Evolutionary conservation across 2,888 invertebrate species (phyloP).

Genomic region (Yponomeuta cagnagella): DNA sequence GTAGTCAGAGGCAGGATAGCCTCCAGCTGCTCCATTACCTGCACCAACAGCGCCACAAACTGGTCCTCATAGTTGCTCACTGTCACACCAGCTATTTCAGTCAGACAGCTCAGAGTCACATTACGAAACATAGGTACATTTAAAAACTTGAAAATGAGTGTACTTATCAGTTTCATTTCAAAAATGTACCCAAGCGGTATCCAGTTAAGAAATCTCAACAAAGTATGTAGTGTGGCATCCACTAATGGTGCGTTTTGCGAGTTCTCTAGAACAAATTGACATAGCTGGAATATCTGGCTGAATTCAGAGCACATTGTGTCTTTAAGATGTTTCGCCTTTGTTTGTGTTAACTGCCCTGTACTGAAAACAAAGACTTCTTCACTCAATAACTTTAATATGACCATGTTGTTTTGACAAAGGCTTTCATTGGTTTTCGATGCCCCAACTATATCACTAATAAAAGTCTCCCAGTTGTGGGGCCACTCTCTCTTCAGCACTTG

Average conservation of each 20-base stretch:
- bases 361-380: constrained; percentile 99
- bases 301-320: constrained; percentile 99
- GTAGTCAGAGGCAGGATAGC: constrained; percentile 93
- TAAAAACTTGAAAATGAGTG: constrained; percentile 96
- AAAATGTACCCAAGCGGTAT: constrained; percentile 99
- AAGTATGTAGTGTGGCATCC: constrained; percentile 95
- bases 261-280: constrained; percentile 98
- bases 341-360: constrained; percentile 97
- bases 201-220: constrained; percentile 98
- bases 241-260: constrained; percentile 98
- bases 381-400: constrained; percentile 95
- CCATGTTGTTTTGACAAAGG: constrained; percentile 99
- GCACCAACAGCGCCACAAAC: constrained; percentile 91
- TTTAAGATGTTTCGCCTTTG: constrained; percentile 98
- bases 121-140: constrained; percentile 98
- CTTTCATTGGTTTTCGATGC: constrained; percentile 99
- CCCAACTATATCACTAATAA: constrained; percentile 99
- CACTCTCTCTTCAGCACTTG: constrained; percentile 99
- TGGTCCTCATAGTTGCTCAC: constrained; percentile 94
- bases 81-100: constrained; percentile 96
- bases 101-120: constrained; percentile 97
- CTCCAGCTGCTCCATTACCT: constrained; percentile 94
- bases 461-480: constrained; percentile 99
- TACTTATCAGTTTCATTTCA: constrained; percentile 97
- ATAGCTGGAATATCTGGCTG: constrained; percentile 97